A percentile compares a stretch with the other conserved stretches of the same genome.
Conservation (phyloP, 2,888 invertebrate genomes). For the Hipparchia sbordonii region DNA sequence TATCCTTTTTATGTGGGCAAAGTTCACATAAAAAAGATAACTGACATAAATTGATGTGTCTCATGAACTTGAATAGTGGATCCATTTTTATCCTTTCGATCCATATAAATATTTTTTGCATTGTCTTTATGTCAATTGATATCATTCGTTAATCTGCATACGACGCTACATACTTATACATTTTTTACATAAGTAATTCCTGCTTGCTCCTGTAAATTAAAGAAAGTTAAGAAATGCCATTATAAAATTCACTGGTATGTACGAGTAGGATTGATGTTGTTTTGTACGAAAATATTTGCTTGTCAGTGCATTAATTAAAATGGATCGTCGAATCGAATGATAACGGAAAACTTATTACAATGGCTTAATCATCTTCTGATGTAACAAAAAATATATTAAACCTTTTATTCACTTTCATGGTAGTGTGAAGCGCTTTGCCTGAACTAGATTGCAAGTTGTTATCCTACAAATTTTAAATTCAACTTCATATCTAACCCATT, state of each 20-base stretch:
- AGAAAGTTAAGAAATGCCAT: no score
- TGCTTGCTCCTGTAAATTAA: no score
- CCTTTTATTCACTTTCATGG: background rate
- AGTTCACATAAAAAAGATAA: no score
- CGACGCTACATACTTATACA: no score
- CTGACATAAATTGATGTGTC: no score
- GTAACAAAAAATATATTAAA: conserved; percentile 8
- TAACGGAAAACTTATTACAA: background rate
- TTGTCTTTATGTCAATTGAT: no score
- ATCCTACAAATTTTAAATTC: conserved; percentile 34
- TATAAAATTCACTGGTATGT: background rate
- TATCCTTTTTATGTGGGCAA: no score
- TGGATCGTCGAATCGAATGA: background rate
- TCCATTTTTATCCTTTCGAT: no score
- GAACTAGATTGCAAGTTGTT: conserved; percentile 29
- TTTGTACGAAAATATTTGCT: conserved; percentile 1
- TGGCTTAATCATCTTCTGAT: background rate
- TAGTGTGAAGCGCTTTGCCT: conserved; percentile 27
- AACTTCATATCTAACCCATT: conserved; percentile 28
- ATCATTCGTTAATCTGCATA: no score
- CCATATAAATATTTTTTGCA: no score
- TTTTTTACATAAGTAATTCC: no score
- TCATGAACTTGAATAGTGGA: no score
- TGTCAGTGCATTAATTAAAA: conserved; percentile 3
- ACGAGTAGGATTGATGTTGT: background rate